A percentile compares a stretch with the other conserved stretches of the same genome.
Evolutionary conservation across 2,888 invertebrate species (phyloP).

Genomic region (Galeruca laticollis): DNA sequence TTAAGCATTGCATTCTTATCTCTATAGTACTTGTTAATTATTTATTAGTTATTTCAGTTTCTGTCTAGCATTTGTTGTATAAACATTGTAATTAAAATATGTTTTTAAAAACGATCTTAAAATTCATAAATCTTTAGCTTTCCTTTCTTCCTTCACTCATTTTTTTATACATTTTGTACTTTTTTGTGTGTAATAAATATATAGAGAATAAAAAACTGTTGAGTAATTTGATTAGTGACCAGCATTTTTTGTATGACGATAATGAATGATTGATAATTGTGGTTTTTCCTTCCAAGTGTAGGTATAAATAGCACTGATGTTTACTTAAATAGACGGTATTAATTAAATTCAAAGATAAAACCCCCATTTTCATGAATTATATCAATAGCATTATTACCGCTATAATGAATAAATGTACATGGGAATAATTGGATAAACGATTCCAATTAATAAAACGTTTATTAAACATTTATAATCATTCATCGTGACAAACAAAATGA

Average conservation of each 20-base stretch:
- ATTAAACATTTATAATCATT: not conserved
- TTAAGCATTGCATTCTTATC: too few species aligned
- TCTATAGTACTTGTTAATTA: too few species aligned
- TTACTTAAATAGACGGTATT: not conserved
- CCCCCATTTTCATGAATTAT: constrained; percentile 45
- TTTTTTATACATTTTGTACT: too few species aligned
- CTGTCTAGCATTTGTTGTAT: too few species aligned
- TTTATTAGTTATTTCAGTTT: too few species aligned
- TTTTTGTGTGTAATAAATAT: too few species aligned
- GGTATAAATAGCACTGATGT: not conserved
- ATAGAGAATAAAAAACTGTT: too few species aligned
- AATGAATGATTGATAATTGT: not conserved
- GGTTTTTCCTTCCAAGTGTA: not conserved
- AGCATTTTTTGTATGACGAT: not conserved
- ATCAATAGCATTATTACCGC: constrained; percentile 11
- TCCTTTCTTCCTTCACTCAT: too few species aligned
- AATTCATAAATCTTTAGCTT: too few species aligned
- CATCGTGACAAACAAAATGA: constrained; percentile 5
- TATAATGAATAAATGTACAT: constrained; percentile 33
- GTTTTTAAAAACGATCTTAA: too few species aligned
- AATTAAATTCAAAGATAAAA: constrained; percentile 49
- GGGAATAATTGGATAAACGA: constrained; percentile 40
- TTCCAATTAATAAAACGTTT: constrained; percentile 15
- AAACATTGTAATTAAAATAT: too few species aligned
- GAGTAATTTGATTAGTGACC: not conserved